Conservation (phyloP, 2,797 vertebrate species). For the Acomys russatus region DNA sequence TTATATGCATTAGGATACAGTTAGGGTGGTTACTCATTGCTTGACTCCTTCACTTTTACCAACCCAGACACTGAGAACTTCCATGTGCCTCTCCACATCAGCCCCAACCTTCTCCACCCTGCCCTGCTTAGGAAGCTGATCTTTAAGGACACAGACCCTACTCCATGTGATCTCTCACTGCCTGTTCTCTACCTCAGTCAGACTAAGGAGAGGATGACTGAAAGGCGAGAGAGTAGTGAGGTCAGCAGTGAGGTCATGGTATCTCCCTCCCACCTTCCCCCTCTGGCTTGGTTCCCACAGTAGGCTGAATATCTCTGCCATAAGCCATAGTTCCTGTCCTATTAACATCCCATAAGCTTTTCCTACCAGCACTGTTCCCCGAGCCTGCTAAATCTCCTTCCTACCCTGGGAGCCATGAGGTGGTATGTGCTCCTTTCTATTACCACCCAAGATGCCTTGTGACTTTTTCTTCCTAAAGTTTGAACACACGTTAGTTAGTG, state of each 20-base stretch:
- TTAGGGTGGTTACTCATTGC: not conserved
- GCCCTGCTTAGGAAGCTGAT: not conserved
- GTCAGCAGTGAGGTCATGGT: not conserved
- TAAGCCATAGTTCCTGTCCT: not conserved
- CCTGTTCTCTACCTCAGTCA: not conserved
- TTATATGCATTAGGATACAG: not conserved
- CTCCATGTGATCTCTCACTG: not conserved
- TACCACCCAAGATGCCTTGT: not conserved
- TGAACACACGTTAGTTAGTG: not conserved
- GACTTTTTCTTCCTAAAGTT: not conserved
- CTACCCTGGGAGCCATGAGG: not conserved
- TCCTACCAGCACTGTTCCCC: not conserved
- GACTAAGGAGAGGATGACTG: not conserved
- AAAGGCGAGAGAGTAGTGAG: not conserved
- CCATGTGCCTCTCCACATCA: not conserved
- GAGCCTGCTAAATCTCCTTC: not conserved
- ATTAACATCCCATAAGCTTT: not conserved
- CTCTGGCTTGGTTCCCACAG: not conserved
- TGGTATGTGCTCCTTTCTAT: not conserved
- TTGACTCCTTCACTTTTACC: not conserved
- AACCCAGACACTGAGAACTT: not conserved
- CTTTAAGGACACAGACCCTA: not conserved
- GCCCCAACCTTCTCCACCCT: not conserved
- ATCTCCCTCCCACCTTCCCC: not conserved
- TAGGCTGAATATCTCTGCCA: not conserved